A percentile compares a stretch with the other conserved stretches of the same genome.
These are phyloP conservation scores for Laterallus jamaicensis DNA, from an alignment of 2,113 vertebrate species.

Conservation along the genomic window DNA sequence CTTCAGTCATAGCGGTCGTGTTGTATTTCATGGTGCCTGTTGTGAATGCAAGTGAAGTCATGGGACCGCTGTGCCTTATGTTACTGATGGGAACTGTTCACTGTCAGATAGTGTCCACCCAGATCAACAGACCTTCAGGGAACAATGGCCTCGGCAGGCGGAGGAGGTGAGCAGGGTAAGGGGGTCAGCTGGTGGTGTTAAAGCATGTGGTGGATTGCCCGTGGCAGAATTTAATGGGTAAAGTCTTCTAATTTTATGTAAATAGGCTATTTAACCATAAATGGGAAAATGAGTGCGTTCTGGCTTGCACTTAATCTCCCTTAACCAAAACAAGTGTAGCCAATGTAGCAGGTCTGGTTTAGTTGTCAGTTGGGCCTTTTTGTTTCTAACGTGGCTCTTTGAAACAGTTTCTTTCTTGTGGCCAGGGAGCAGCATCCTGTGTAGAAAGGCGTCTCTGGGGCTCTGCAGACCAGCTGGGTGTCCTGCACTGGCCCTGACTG, in stretches of 20 bases:
- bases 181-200: not conserved
- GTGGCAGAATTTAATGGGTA: not conserved
- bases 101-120: conserved; percentile 97
- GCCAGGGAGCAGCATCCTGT: not conserved
- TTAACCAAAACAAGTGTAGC: not conserved
- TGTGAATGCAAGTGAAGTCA: conserved; percentile 86
- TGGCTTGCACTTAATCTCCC: not conserved
- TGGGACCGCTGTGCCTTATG: conserved; percentile 95
- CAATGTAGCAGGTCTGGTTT: not conserved
- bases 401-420: not conserved
- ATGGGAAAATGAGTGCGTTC: not conserved
- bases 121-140: conserved; percentile 77
- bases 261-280: not conserved
- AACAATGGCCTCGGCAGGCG: conserved; percentile 82
- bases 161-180: conserved; percentile 79
- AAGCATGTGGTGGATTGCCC: not conserved
- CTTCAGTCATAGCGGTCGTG: conserved; percentile 83
- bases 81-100: conserved; percentile 96
- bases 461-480: not conserved
- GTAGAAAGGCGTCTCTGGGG: not conserved
- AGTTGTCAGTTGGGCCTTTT: not conserved
- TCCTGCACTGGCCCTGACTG: not conserved
- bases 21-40: conserved; percentile 86
- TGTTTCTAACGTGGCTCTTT: not conserved
- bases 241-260: not conserved